phyloP scores from a whole-genome alignment of 2,113 vertebrate genomes.

The Tinamus guttatus region DNA sequence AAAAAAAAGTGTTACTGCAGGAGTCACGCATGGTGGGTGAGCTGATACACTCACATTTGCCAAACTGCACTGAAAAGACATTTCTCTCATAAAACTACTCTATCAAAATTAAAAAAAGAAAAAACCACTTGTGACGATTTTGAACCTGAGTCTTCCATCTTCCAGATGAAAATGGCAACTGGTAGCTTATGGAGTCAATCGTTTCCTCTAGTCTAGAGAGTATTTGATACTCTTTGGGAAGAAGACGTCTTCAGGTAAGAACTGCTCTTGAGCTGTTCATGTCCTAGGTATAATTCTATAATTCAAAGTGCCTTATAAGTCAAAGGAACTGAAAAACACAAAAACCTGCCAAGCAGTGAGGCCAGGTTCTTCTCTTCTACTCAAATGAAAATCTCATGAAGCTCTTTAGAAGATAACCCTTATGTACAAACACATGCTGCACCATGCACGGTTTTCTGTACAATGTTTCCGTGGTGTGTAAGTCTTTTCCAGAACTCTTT shows the following conservation, averaged over 20 bases:
- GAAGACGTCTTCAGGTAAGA: background rate
- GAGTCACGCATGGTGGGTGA: background rate
- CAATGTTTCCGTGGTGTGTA: background rate
- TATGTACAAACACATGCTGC: background rate
- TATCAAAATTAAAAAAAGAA: too few relatives aligned
- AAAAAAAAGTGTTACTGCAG: background rate
- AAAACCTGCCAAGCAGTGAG: background rate
- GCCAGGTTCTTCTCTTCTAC: background rate
- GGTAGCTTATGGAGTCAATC: background rate
- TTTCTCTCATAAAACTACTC: background rate
- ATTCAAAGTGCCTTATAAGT: background rate
- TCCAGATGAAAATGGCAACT: background rate
- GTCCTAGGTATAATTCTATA: background rate
- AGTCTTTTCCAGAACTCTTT: constrained; percentile 13
- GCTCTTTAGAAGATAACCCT: background rate
- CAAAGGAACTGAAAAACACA: background rate
- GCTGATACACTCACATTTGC: background rate
- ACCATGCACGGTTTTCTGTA: background rate
- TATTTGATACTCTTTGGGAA: background rate
- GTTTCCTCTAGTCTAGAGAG: background rate
- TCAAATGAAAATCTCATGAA: background rate
- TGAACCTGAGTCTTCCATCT: background rate
- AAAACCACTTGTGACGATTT: background rate
- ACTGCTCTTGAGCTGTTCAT: background rate
- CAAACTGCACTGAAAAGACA: background rate